Conservation (phyloP, 2,888 invertebrate genomes). For the Mystacides longicornis region DNA sequence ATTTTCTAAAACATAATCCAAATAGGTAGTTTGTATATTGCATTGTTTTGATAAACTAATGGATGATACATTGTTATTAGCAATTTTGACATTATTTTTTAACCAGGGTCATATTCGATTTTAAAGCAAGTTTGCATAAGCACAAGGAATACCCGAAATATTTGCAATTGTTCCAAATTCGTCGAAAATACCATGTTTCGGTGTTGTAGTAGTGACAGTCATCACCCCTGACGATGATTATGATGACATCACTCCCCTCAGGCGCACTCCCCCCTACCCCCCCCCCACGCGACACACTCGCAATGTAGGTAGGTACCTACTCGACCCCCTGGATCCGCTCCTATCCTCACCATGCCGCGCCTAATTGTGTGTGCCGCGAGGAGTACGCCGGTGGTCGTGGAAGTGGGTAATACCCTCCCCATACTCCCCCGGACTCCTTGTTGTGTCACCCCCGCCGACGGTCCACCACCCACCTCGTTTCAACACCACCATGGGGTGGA, state of each 20-base stretch:
- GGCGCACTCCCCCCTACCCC: not conserved
- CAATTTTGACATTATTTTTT: no score
- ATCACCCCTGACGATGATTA: not conserved
- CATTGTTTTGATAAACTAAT: no score
- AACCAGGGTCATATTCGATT: no score
- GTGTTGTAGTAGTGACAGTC: not conserved
- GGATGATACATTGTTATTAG: no score
- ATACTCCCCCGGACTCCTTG: slow-evolving; percentile 1
- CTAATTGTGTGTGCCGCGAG: slow-evolving; percentile 38
- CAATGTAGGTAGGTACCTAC: no score
- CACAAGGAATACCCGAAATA: no score
- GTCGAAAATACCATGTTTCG: not conserved
- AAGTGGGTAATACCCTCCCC: slow-evolving; percentile 30
- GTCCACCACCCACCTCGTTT: not conserved
- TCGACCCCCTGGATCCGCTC: slow-evolving; percentile 30
- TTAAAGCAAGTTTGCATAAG: no score
- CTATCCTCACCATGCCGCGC: slow-evolving; percentile 40
- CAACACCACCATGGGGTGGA: slow-evolving; percentile 27
- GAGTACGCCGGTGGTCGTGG: slow-evolving; percentile 32
- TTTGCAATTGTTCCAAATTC: no score
- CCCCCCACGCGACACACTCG: slow-evolving; percentile 16
- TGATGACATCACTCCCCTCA: no score
- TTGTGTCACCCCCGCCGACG: slow-evolving; percentile 3
- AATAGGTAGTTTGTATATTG: no score
- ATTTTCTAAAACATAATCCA: no score